Base-by-base conservation (phyloP, 2,888 invertebrate species). In the Ferrisia virgata region DNA sequence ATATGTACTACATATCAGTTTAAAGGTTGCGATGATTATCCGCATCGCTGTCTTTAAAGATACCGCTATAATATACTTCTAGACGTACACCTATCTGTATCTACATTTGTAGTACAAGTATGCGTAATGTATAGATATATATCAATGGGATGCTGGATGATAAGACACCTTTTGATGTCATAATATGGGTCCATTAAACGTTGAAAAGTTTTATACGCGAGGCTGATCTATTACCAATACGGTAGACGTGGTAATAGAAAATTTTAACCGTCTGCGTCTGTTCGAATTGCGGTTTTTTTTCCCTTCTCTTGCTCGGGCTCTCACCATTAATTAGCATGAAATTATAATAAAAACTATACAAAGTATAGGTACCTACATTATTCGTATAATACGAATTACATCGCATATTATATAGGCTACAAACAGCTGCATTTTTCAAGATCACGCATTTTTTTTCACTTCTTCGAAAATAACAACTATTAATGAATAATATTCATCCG, bases 361-460 rank as follows among this genome's bases (percentile, higher is more conserved):
- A 64, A 64, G 58, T 64, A 72, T 33, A 11, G 1, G 36, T 8
- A 18, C 47, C 1, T 1, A 47, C 47, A 18, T 18, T n/a, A 43
- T n/a, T n/a, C n/a, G n/a, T n/a, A n/a, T n/a, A n/a, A n/a, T n/a
- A n/a, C n/a, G n/a, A n/a, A n/a, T n/a, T n/a, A n/a, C n/a, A n/a
- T n/a, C n/a, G n/a, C n/a, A n/a, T n/a, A n/a, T n/a, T n/a, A n/a
- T n/a, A n/a, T n/a, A n/a, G n/a, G n/a, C n/a, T 72, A 2, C 15
- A 47, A 47, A 47, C 72, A 72, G 72, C 72, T 72, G 72, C 72
- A 72, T 72, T 72, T 72, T n/a, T 72, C 72, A 72, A 72, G 72
- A 72, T 33, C 72, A 72, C 72, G 9, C n/a, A n/a, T n/a, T 47
- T 47, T 25, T 72, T 72, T 33, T 72, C 72, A 18, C 33, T 72